These are phyloP conservation scores for Triplophysa yarkandensis DNA, from an alignment of 2,797 vertebrate species.

Conservation along the genomic window DNA sequence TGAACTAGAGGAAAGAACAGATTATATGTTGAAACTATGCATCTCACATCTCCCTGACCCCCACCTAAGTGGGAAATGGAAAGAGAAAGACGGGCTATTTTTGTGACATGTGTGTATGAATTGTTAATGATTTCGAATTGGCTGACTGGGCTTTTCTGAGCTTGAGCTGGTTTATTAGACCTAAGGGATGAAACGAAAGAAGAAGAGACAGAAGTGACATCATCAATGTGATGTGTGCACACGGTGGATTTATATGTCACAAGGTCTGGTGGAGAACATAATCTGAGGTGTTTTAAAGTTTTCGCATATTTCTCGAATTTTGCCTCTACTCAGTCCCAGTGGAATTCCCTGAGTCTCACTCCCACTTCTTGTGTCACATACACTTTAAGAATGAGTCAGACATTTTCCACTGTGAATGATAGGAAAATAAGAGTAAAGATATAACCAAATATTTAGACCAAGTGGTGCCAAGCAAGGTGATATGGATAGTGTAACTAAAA, in stretches of 20 bases:
- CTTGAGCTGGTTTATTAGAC: conserved; percentile 56
- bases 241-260: neutral
- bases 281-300: conserved; percentile 5
- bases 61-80: conserved; percentile 33
- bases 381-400: conserved; percentile 32
- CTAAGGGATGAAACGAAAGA: conserved; percentile 26
- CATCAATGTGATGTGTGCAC: conserved; percentile 15
- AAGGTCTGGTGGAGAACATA: neutral
- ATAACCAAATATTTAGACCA: neutral
- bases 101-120: conserved; percentile 52
- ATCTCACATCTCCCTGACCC: conserved; percentile 20
- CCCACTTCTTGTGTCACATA: conserved; percentile 48
- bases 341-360: conserved; percentile 49
- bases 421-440: neutral
- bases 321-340: conserved; percentile 15
- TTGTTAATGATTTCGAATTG: conserved; percentile 60
- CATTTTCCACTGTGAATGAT: conserved; percentile 31
- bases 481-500: too few species aligned
- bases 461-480: neutral
- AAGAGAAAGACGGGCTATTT: conserved; percentile 46
- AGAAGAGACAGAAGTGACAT: conserved; percentile 31
- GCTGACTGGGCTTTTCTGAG: conserved; percentile 52
- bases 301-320: conserved; percentile 19
- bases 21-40: conserved; percentile 18
- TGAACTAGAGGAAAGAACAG: neutral